Conservation (phyloP, 2,797 vertebrate genomes). For the Sebastes diploproa region DNA sequence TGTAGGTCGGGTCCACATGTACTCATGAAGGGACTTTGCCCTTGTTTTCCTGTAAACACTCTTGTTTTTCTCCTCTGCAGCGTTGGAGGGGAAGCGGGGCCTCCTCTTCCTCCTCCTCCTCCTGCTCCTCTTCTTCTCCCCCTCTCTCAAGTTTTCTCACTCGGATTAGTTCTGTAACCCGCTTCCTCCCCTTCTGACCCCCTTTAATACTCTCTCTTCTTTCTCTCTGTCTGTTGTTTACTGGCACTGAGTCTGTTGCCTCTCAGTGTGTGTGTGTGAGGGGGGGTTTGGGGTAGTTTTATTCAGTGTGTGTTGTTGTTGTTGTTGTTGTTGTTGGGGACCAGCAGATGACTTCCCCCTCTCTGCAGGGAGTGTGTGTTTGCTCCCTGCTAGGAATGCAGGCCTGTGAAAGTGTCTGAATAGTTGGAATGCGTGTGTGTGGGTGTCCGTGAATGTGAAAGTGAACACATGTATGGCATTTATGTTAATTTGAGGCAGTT, state of each 20-base stretch:
- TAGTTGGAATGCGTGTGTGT: slow-evolving; percentile 63
- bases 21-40: slow-evolving; percentile 59
- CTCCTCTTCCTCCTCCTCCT: slow-evolving; percentile 15
- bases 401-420: slow-evolving; percentile 71
- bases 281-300: slow-evolving; percentile 14
- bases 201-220: slow-evolving; percentile 27
- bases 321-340: slow-evolving; percentile 53
- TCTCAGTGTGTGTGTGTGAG: slow-evolving; percentile 38
- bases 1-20: slow-evolving; percentile 51
- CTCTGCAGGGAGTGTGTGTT: slow-evolving; percentile 72
- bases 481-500: slow-evolving; percentile 58
- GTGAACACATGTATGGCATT: slow-evolving; percentile 48
- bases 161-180: slow-evolving; percentile 60
- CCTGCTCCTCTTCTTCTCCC: neutral
- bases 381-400: slow-evolving; percentile 72
- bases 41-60: slow-evolving; percentile 69
- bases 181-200: slow-evolving; percentile 41
- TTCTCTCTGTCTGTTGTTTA: slow-evolving; percentile 25
- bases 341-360: slow-evolving; percentile 70
- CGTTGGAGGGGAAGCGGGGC: slow-evolving; percentile 29
- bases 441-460: slow-evolving; percentile 47
- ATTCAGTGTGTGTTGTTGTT: slow-evolving; percentile 17
- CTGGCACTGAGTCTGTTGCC: slow-evolving; percentile 34
- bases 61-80: slow-evolving; percentile 49
- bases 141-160: slow-evolving; percentile 47